Base-by-base conservation (phyloP, 2,797 vertebrate genomes). In the Emydoidea blandingii region DNA sequence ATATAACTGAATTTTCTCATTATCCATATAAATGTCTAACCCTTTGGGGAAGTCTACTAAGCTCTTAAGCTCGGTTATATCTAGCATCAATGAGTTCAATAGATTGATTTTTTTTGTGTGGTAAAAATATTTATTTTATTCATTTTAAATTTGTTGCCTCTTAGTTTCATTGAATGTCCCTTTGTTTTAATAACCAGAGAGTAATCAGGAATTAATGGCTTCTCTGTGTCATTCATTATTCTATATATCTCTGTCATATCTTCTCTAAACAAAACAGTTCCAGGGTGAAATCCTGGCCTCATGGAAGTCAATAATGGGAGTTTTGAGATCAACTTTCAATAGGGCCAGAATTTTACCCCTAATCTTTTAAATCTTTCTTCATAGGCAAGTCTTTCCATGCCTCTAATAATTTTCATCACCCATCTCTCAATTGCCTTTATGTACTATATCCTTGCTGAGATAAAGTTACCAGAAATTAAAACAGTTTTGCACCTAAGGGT, bases 201-300 rank as follows among this genome's bases (percentile, higher is more conserved):
- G 23, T 91, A 6, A 54, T 93, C 44, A 47, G 27, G 54, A 92
- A 91, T 44, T 5, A 88, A 41, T 74, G 4, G 16, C 62, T 37
- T 2, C 34, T 56, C 57, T 76, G 57, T 92, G 81, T 41, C 2
- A 0, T 57, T 72, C 37, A 3, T 87, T 81, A 50, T 85, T 95
- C 72, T 87, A 88, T 41, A 80, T 79, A 50, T 78, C 50, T 92
- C 72, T 86, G 68, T 78, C 92, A 91, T 50, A 87, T 54, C 85
- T 88, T 93, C 41, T 94, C 88, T 87, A 93, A 94, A 90, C 29
- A 94, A 92, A 95, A 56, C 78, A 68, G 72, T 62, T 62, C 62
- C 49, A 14, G 34, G 8, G 12, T 90, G 89, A 91, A 94, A 78
- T 57, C 65, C 53, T 1, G 0, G 62, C 54, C 21, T 56, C 59